Evolutionary conservation across 2,797 vertebrate genomes (phyloP), one percentile per base, ranked within the genome.

Genomic region (Tadarida brasiliensis): DNA sequence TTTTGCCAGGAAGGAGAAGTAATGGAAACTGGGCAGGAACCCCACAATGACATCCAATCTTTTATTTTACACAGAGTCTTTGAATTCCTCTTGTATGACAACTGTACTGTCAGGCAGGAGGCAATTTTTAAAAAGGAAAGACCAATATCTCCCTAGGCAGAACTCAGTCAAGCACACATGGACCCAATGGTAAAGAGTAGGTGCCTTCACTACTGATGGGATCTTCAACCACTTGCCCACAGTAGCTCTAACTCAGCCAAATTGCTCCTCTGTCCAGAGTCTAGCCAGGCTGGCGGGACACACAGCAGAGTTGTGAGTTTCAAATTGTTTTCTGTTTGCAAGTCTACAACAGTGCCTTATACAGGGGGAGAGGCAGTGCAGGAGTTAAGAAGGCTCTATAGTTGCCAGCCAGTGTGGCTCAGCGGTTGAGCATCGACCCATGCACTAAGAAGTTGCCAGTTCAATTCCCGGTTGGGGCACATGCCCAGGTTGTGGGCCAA

Each of bases 81-180:
- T 90, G 47, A 90, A 84, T 74, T 47, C 30, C 61, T 81, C 44
- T 20, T 39, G 5, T 65, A 1, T 61, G n/a, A 8, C 59, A 76
- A 68, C n/a, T 81, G 49, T 44, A 76, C 24, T 87, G 57, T 15
- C 33, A 81, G 59, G n/a, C n/a, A 71, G 11, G 59, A 94, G 22
- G 65, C 54, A 30, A 63, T 61, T 92, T 94, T 85, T 57, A 44
- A 28, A 77, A 93, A 71, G 8, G 39, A 83, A 92, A 84, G 68
- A 24, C 5, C 35, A 77, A 3, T 14, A 47, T 61, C 26, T 91
- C 3, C 49, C 44, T 44, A 28, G 11, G 10, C 6, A 24, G n/a
- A 84, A 26, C 33, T 78, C n/a, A 44, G 26, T 82, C 7, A 28
- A 88, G 30, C 2, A 7, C 28, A 35, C 22, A 24, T 49, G 35